Evolutionary conservation across 2,888 invertebrate species (phyloP).

Genomic region (Polyommatus icarus): DNA sequence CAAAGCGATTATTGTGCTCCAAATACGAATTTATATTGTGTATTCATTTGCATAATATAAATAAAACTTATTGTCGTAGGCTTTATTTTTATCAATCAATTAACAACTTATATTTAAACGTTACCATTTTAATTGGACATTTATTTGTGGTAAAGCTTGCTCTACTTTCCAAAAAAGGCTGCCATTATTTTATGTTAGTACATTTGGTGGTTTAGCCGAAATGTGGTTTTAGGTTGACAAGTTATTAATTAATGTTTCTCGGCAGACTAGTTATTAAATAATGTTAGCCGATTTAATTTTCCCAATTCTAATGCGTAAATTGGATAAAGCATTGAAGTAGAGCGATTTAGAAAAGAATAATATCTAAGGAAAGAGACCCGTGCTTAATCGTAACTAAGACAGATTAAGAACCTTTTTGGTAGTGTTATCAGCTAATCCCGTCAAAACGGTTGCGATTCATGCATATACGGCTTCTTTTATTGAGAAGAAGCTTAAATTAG

Average conservation of each 20-base stretch:
- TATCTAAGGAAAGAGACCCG: neutral
- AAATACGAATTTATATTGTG: neutral
- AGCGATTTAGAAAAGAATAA: too few species aligned
- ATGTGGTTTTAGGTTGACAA: neutral
- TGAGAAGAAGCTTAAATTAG: too few species aligned
- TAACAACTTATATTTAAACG: neutral
- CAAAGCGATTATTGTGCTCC: neutral
- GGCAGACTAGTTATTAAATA: neutral
- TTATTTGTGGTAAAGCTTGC: slow-evolving; percentile 13
- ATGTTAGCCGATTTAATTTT: neutral
- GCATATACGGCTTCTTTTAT: too few species aligned
- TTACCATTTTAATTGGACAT: neutral
- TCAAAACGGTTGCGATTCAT: too few species aligned
- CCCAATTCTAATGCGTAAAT: too few species aligned
- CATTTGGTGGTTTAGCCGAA: neutral
- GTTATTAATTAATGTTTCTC: neutral
- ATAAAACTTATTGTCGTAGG: neutral
- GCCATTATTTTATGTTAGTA: neutral
- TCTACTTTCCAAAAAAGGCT: slow-evolving; percentile 10
- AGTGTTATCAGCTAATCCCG: too few species aligned
- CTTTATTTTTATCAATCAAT: neutral
- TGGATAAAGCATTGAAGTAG: too few species aligned
- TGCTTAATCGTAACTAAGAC: too few species aligned
- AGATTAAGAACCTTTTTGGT: too few species aligned
- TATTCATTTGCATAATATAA: neutral